Percentiles rank a stretch among this genome's conserved stretches.
Conservation (phyloP, 2,797 vertebrate species). For the Gobio occitaniae region DNA sequence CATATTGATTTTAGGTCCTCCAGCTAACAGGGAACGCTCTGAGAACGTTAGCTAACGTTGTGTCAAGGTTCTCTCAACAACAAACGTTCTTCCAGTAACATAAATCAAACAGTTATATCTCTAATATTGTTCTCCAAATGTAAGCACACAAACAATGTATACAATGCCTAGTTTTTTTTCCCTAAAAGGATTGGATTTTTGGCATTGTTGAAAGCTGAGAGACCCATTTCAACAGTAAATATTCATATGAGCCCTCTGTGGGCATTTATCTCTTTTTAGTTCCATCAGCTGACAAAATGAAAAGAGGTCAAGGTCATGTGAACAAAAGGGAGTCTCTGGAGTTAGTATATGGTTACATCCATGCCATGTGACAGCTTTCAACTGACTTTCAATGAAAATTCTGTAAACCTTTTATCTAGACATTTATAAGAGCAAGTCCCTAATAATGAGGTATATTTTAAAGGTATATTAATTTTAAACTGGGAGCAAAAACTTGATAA, state of each 20-base stretch:
- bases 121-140: no score
- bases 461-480: not conserved
- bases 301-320: constrained; percentile 8
- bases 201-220: no score
- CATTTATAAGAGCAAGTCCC: not conserved
- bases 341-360: constrained; percentile 28
- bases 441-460: not conserved
- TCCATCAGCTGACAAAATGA: constrained; percentile 15
- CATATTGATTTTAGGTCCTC: not conserved
- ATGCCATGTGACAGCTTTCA: constrained; percentile 8
- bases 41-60: no score
- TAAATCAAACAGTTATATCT: no score
- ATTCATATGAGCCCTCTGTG: not conserved
- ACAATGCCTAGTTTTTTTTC: no score
- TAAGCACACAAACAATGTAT: no score
- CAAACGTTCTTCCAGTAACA: no score
- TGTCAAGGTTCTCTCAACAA: no score
- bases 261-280: constrained; percentile 2
- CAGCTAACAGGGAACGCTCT: no score
- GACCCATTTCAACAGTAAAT: not conserved
- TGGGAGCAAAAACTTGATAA: no score
- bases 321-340: constrained; percentile 8
- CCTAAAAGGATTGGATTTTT: no score
- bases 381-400: not conserved
- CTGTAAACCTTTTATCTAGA: not conserved